Percentiles rank a stretch among this genome's conserved stretches.
Conservation (phyloP, 1,140 invertebrate genomes). For the Oreohelix idahoensis region DNA sequence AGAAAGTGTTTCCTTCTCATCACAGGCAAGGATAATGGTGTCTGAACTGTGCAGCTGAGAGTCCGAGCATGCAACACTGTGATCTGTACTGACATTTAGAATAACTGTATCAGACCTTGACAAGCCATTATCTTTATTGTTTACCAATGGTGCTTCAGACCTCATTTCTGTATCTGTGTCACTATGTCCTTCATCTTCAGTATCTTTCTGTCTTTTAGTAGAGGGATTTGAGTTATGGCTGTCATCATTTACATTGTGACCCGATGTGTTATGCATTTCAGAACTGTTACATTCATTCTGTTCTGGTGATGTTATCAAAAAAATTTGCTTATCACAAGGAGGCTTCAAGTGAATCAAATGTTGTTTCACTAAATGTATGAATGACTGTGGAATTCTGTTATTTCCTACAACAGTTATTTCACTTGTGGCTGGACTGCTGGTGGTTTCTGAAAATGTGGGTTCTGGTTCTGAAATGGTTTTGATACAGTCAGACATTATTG, state of each 20-base stretch:
- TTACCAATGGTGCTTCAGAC: neutral
- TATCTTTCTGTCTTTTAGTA: neutral
- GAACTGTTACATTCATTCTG: neutral
- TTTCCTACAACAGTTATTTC: neutral
- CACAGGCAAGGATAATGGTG: neutral
- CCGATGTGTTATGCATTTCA: neutral
- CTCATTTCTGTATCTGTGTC: neutral
- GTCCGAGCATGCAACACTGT: neutral
- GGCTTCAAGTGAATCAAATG: neutral
- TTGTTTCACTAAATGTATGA: neutral
- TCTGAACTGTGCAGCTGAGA: neutral
- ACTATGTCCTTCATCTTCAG: neutral
- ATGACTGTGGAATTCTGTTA: slow-evolving; percentile 18
- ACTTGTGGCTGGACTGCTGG: neutral
- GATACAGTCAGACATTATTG: neutral
- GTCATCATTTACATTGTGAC: neutral
- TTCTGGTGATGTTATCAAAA: neutral
- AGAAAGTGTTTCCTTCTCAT: neutral
- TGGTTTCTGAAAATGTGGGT: neutral
- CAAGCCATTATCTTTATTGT: neutral
- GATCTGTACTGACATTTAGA: neutral
- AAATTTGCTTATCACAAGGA: neutral
- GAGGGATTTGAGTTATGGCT: neutral
- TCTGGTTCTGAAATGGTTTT: neutral
- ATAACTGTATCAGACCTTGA: neutral